These are phyloP conservation scores for Microdon myrmicae DNA, from an alignment of 2,888 invertebrate genomes.

Conservation along the genomic window DNA sequence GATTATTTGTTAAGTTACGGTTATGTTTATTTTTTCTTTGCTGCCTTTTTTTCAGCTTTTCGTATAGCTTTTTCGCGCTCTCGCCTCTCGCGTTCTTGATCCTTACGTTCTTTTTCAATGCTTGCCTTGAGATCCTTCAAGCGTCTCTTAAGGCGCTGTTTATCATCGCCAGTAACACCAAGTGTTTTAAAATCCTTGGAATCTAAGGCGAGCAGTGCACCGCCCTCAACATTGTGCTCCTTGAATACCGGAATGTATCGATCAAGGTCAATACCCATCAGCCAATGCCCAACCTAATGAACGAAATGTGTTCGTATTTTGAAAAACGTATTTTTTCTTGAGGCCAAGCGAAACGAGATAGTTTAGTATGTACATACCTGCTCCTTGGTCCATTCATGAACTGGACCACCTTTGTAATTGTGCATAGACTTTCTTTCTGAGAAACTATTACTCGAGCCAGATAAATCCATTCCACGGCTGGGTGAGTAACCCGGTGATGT, in stretches of 20 bases:
- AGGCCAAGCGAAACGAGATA: not conserved
- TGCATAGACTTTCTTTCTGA: constrained; percentile 73
- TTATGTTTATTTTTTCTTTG: constrained; percentile 74
- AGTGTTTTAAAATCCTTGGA: constrained; percentile 91
- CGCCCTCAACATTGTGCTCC: constrained; percentile 88
- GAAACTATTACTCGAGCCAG: constrained; percentile 73
- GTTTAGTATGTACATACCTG: constrained; percentile 69
- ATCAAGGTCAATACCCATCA: constrained; percentile 83
- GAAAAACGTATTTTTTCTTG: not conserved
- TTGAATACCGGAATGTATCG: constrained; percentile 88
- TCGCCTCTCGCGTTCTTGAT: constrained; percentile 85
- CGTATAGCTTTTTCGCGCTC: constrained; percentile 85
- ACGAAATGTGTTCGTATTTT: constrained; percentile 1
- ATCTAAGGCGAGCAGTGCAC: constrained; percentile 84
- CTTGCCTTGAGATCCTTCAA: constrained; percentile 84
- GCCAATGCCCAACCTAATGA: constrained; percentile 89
- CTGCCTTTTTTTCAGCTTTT: constrained; percentile 85
- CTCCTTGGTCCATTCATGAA: constrained; percentile 81
- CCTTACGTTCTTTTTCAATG: constrained; percentile 76
- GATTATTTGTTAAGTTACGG: not conserved
- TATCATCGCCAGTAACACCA: constrained; percentile 82
- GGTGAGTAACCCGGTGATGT: constrained; percentile 70
- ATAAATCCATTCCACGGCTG: constrained; percentile 69
- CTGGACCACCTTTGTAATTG: constrained; percentile 76
- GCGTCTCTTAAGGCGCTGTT: constrained; percentile 84